These are phyloP conservation scores for Eolophus roseicapilla DNA, from an alignment of 2,113 vertebrate genomes.

Conservation along the genomic window DNA sequence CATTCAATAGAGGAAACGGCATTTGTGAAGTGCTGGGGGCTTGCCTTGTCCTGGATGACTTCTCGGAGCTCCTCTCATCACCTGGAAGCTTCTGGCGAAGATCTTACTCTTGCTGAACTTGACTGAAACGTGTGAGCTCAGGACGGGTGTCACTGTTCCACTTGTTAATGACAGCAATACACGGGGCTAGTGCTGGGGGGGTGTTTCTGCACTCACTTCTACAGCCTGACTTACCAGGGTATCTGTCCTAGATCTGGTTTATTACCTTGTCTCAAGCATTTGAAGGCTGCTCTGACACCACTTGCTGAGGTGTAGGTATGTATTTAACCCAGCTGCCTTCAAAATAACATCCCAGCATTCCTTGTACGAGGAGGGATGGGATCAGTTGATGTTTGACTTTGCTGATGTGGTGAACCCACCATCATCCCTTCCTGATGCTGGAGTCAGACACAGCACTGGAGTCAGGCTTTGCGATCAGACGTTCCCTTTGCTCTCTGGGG, in stretches of 20 bases:
- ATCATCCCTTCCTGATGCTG: neutral
- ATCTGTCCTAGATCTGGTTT: neutral
- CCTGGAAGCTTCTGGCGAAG: neutral
- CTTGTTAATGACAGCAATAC: neutral
- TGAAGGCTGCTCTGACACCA: neutral
- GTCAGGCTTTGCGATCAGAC: neutral
- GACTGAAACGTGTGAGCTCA: neutral
- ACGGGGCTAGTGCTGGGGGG: neutral
- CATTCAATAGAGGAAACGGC: neutral
- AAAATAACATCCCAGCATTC: neutral
- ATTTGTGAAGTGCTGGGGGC: neutral
- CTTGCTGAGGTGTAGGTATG: neutral
- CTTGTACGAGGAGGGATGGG: neutral
- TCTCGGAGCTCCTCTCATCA: neutral
- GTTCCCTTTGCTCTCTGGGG: neutral
- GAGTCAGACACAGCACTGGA: neutral
- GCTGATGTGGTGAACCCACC: neutral
- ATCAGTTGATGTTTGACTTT: neutral
- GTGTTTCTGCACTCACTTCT: neutral
- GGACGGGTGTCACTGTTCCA: neutral
- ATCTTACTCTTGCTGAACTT: neutral
- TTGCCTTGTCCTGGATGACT: neutral
- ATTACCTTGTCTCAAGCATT: neutral
- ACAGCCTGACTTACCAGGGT: accelerated
- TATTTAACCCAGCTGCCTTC: neutral